These are phyloP conservation scores for Labroides dimidiatus DNA, from an alignment of 2,797 vertebrate species.

Conservation along the genomic window DNA sequence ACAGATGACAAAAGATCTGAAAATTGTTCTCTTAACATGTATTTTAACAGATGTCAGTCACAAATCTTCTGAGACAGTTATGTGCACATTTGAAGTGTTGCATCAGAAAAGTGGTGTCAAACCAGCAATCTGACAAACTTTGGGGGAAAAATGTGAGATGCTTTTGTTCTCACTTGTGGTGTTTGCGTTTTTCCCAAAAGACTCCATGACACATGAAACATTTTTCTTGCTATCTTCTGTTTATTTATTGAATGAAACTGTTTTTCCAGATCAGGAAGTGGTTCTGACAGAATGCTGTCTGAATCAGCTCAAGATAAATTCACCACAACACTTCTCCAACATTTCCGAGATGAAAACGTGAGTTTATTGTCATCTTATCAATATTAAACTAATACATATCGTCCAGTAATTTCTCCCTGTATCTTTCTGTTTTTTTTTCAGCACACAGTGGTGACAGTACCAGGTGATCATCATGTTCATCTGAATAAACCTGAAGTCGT, in stretches of 20 bases:
- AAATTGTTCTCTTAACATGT: no score
- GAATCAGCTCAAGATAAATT: background rate
- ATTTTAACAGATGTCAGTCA: no score
- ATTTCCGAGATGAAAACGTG: background rate
- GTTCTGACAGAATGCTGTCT: background rate
- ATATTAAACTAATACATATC: background rate
- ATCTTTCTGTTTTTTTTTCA: background rate
- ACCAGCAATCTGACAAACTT: no score
- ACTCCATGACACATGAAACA: background rate
- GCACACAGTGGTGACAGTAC: slow-evolving; percentile 5
- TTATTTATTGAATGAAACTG: background rate
- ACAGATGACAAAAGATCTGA: background rate
- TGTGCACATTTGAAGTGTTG: no score
- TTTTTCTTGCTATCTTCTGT: background rate
- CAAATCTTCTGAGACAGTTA: no score
- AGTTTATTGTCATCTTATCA: background rate
- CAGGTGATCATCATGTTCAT: background rate
- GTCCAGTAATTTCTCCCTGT: no score
- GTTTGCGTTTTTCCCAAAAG: no score
- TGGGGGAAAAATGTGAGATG: no score
- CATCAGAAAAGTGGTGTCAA: no score
- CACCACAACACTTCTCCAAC: background rate
- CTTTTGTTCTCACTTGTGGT: no score
- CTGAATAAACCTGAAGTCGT: background rate
- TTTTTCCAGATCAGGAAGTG: background rate